Evolutionary conservation across 2,888 invertebrate genomes (phyloP), one percentile per base, ranked within the genome.

Genomic region (Anthrax anthrax): DNA sequence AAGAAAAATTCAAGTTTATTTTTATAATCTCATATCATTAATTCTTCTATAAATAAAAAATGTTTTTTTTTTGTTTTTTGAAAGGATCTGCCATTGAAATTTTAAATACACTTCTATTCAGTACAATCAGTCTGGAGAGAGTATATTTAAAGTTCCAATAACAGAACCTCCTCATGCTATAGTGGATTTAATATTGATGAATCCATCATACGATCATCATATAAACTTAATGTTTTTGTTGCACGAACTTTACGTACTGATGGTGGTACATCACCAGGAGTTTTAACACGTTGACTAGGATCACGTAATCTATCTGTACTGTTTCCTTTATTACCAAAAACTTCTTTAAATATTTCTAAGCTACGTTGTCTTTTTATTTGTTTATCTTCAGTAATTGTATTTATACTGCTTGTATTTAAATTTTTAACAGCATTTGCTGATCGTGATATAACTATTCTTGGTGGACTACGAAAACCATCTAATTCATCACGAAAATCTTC

Each of bases 201-300:
- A 50, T 67, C 67, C 89, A 91, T 90, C 76, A 90, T 87, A 39
- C 90, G 74, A 61, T 91, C 91, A 57, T 90, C 89, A 58, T 89
- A 90, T 18, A 91, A 70, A 40, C 90, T 90, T 56, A 91, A 76
- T 52, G 91, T 75, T 53, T 81, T 80, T 39, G 78, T 76, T 2
- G 80, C 81, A 51, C 79, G 72, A 2, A 83, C 79, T 55, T 80
- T 75, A 14, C 86, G 64, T 1, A 86, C 81, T 0, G 85, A 84
- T 0, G 84, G 81, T 0, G 86, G 86, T 23, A 86, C 73, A 62
- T 87, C 87, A 0, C 86, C 86, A 0, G 87, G 86, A 0, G 86
- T 87, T 59, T 87, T 86, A 1, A 86, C 81, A 42, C 85, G 72
- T 41, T 80, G 80, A 18, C 83, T 80, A 0, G 84, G 83, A 64